Conservation (phyloP, 2,797 vertebrate genomes). For the Leuciscus waleckii region DNA sequence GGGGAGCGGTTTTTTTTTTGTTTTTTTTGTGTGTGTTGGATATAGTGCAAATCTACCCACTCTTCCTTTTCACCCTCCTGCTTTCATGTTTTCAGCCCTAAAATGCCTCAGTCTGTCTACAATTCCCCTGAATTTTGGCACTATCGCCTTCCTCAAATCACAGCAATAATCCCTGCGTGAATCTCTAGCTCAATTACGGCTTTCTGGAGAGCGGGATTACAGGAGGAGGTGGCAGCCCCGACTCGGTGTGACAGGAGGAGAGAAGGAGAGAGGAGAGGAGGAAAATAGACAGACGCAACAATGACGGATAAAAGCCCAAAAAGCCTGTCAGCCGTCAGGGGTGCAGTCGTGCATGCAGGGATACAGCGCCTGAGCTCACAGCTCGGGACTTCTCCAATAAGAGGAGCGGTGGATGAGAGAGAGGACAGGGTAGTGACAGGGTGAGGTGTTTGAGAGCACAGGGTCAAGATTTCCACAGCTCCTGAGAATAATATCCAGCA, state of each 20-base stretch:
- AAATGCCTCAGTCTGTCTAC: slow-evolving; percentile 53
- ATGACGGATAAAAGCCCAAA: slow-evolving; percentile 55
- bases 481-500: slow-evolving; percentile 33
- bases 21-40: neutral
- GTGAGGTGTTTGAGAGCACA: slow-evolving; percentile 42
- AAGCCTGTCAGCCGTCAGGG: slow-evolving; percentile 56
- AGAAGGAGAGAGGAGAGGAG: slow-evolving; percentile 69
- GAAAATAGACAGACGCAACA: slow-evolving; percentile 60
- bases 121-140: slow-evolving; percentile 61
- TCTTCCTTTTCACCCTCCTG: slow-evolving; percentile 8
- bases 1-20: slow-evolving; percentile 38
- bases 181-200: slow-evolving; percentile 79
- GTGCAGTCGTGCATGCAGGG: slow-evolving; percentile 52
- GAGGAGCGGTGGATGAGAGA: slow-evolving; percentile 48
- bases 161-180: slow-evolving; percentile 80
- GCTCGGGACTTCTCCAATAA: slow-evolving; percentile 60
- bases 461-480: slow-evolving; percentile 35
- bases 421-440: slow-evolving; percentile 39
- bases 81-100: slow-evolving; percentile 58
- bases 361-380: slow-evolving; percentile 54
- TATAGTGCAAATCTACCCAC: slow-evolving; percentile 27
- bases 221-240: slow-evolving; percentile 69
- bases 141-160: slow-evolving; percentile 70
- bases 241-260: slow-evolving; percentile 72
- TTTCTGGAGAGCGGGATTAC: slow-evolving; percentile 81